Percentiles rank a stretch among this genome's conserved stretches.
These are phyloP conservation scores for Xiphorhynchus elegans DNA, from an alignment of 2,113 vertebrate genomes.

Conservation along the genomic window DNA sequence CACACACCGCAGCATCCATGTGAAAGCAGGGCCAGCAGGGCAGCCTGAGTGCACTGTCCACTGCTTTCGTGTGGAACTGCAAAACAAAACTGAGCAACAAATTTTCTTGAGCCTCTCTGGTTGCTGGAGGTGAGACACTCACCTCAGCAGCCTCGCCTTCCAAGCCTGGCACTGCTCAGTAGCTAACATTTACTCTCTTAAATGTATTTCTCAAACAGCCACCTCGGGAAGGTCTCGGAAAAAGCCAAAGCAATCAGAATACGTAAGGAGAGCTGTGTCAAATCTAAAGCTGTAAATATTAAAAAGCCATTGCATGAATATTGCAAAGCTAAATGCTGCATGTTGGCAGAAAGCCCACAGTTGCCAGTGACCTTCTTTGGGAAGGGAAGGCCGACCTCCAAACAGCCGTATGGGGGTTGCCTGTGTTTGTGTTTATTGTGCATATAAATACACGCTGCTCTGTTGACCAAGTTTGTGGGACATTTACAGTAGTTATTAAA, in stretches of 20 bases:
- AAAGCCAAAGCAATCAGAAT: conserved; percentile 64
- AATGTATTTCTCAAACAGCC: not conserved
- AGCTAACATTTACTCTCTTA: conserved; percentile 41
- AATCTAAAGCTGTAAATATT: conserved; percentile 65
- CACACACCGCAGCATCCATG: not conserved
- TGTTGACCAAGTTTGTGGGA: conserved; percentile 56
- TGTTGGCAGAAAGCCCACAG: conserved; percentile 43
- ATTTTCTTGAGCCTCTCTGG: not conserved
- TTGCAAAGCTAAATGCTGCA: conserved; percentile 59
- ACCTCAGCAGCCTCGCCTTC: not conserved
- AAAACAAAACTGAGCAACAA: not conserved
- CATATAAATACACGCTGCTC: not conserved
- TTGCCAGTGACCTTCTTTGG: conserved; percentile 47
- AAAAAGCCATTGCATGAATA: conserved; percentile 52
- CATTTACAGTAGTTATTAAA: conserved; percentile 70
- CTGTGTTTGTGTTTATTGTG: conserved; percentile 60
- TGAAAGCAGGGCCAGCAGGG: accelerated
- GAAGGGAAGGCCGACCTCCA: conserved; percentile 44
- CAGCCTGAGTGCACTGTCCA: accelerated
- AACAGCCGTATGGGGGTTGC: not conserved
- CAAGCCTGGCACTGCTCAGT: not conserved
- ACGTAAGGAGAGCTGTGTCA: conserved; percentile 28
- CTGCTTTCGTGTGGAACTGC: not conserved
- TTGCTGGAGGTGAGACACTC: not conserved
- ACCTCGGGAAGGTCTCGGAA: conserved; percentile 34